These are phyloP conservation scores for Scophthalmus maximus DNA, from an alignment of 2,113 vertebrate species.

Conservation along the genomic window DNA sequence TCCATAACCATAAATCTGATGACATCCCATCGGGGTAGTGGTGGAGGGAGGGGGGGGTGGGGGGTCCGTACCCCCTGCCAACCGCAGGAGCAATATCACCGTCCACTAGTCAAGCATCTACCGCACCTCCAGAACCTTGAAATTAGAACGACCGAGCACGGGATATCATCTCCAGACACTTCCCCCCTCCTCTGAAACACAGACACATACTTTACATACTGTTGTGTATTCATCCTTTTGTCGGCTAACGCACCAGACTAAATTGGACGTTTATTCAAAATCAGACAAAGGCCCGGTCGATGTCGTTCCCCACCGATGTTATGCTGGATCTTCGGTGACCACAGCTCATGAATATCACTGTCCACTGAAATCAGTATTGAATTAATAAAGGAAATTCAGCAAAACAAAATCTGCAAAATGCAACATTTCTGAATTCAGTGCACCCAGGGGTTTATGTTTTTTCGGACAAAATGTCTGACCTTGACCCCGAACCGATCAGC, in stretches of 20 bases:
- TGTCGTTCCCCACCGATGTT: constrained; percentile 10
- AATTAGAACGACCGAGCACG: constrained; percentile 64
- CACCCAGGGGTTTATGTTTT: too few relatives aligned
- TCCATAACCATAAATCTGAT: constrained; percentile 69
- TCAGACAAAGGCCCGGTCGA: background rate
- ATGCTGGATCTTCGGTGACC: constrained; percentile 24
- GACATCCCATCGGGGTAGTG: constrained; percentile 47
- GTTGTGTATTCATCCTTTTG: constrained; percentile 19
- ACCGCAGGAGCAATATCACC: constrained; percentile 73
- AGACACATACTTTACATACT: background rate
- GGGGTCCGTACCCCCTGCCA: constrained; percentile 39
- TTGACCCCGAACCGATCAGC: too few relatives aligned
- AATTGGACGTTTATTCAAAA: constrained; percentile 61
- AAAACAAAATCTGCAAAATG: too few relatives aligned
- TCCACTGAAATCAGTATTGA: constrained; percentile 49
- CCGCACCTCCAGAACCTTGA: constrained; percentile 60
- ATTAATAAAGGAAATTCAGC: too few relatives aligned
- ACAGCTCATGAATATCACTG: constrained; percentile 43
- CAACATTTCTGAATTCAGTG: too few relatives aligned
- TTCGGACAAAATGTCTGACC: too few relatives aligned
- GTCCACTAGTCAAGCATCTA: constrained; percentile 71
- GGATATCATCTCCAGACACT: constrained; percentile 28
- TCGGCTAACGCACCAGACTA: constrained; percentile 37
- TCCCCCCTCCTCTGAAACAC: background rate
- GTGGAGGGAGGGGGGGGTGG: background rate